Evolutionary conservation across 2,113 vertebrate genomes (phyloP), one percentile per base, ranked within the genome.

Genomic region (Dipodomys stephensi): DNA sequence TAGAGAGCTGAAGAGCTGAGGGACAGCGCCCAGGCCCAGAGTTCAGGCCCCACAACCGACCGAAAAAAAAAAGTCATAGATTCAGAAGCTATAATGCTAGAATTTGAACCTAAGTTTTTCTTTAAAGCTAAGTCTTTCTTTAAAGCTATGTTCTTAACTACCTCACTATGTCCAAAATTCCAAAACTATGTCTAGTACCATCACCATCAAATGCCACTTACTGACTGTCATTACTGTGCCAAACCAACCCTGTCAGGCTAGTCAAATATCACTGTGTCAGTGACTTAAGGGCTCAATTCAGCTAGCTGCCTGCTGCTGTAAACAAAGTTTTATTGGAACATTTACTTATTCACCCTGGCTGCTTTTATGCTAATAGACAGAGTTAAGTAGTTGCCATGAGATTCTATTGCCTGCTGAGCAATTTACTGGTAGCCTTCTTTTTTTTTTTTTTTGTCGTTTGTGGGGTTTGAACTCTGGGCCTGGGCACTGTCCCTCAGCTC

Each of bases 321-420:
- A 87, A 79, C 85, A 53, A 92, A 93, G n/a, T 74, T 86, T 77
- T 57, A 73, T 7, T n/a, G 65, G 25, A n/a, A 60, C 30, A 71
- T 57, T 72, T 73, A 39, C 19, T 53, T 30, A 57, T 19, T n/a
- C 0, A 68, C 44, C 53, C 0, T 60, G 16, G 53, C 28, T 32
- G 12, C 69, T 49, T 95, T 80, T 72, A 22, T 27, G 15, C 44
- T 68, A 49, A 78, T 57, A 39, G n/a, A 32, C 27, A 71, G 19
- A 76, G 18, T 6, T 87, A 44, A 91, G 44, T 18, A 20, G 16
- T 28, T 92, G 46, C 7, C 49, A 60, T 3, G 60, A 84, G 28
- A 68, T 32, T 7, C 0, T 12, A 4, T 22, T 72, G 18, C n/a
- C 30, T 35, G 12, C 57, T 86, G 86, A 78, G 20, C 32, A 69